Percentiles rank a stretch among this genome's conserved stretches.
These are phyloP conservation scores for Cryptomyrus ogoouensis DNA, from an alignment of 2,113 vertebrate species.

Conservation along the genomic window DNA sequence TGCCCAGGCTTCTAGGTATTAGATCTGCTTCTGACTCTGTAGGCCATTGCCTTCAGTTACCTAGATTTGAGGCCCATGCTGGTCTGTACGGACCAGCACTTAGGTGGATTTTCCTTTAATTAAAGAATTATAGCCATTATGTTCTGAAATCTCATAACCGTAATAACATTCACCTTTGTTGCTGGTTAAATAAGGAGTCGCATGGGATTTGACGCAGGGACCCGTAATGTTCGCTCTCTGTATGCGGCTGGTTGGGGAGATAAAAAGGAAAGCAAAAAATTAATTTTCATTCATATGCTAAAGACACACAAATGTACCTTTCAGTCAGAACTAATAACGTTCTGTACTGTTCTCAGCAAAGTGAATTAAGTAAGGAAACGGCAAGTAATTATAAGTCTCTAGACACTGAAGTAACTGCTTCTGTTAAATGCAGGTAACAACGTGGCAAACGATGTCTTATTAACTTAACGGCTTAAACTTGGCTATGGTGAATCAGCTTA, in stretches of 20 bases:
- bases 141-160: neutral
- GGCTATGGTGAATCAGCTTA: neutral
- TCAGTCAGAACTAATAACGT: neutral
- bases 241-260: neutral
- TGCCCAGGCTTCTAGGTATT: neutral
- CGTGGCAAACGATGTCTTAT: neutral
- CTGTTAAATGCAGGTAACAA: neutral
- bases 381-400: neutral
- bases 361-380: neutral
- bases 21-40: neutral
- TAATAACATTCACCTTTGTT: neutral
- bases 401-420: neutral
- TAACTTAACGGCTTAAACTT: neutral
- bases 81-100: neutral
- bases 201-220: neutral
- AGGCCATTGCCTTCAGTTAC: neutral
- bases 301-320: neutral
- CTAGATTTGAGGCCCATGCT: neutral
- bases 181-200: neutral
- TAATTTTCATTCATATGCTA: slow-evolving; percentile 1
- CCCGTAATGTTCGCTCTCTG: neutral
- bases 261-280: neutral
- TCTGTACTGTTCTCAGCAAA: neutral
- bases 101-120: neutral
- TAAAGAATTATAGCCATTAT: neutral